A percentile compares a stretch with the other conserved stretches of the same genome.
phyloP scores from a whole-genome alignment of 2,888 invertebrate species.

The Chaitophorus viminalis region DNA sequence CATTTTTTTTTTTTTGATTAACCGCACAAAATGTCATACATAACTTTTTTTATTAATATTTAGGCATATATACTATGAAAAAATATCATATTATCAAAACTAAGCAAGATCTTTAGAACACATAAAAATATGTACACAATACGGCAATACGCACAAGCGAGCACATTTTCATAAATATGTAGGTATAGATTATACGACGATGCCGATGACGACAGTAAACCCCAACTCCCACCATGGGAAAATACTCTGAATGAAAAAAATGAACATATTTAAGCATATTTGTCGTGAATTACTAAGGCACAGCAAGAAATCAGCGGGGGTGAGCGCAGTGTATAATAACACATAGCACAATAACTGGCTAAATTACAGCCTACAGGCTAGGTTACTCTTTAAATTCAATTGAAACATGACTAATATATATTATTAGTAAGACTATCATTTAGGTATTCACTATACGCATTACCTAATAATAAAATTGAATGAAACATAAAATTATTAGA shows the following conservation, averaged over 20 bases:
- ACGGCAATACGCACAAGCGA: neutral
- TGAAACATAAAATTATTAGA: too few relatives aligned
- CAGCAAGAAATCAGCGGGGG: constrained; percentile 53
- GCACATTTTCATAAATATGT: neutral
- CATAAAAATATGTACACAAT: neutral
- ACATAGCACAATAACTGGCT: constrained; percentile 48
- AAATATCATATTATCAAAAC: constrained; percentile 9
- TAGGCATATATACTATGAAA: neutral
- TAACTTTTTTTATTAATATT: neutral
- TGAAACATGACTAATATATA: neutral
- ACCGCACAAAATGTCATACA: neutral
- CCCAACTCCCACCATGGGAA: constrained; percentile 24
- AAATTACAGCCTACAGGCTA: constrained; percentile 43
- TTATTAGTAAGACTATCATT: too few relatives aligned
- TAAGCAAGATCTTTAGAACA: constrained; percentile 8
- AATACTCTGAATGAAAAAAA: constrained; percentile 19
- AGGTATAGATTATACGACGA: neutral
- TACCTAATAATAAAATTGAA: too few relatives aligned
- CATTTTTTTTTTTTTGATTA: neutral
- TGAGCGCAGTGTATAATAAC: constrained; percentile 16
- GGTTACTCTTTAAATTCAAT: constrained; percentile 35
- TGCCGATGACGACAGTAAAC: constrained; percentile 13
- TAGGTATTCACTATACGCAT: too few relatives aligned
- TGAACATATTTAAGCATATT: neutral
- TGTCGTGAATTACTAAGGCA: constrained; percentile 46